Evolutionary conservation across 2,888 invertebrate genomes (phyloP).

Genomic region (Agapetus fuscipes): DNA sequence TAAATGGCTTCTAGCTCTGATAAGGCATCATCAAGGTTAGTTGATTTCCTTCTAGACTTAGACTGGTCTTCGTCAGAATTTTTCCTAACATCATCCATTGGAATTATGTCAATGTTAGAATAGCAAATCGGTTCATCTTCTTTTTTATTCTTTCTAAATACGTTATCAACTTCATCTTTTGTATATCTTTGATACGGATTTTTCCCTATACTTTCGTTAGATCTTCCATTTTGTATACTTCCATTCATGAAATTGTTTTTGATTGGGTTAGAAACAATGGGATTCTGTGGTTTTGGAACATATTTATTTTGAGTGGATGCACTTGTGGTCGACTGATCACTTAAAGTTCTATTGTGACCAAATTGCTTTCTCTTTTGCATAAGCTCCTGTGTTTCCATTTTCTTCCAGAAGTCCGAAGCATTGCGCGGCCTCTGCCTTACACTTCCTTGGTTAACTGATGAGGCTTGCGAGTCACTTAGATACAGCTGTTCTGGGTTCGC

Average conservation of each 20-base stretch:
- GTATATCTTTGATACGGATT: conserved; percentile 2
- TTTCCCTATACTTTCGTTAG: conserved; percentile 9
- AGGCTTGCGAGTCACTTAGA: conserved; percentile 40
- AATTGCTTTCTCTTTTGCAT: conserved; percentile 33
- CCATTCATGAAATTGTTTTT: too few relatives aligned
- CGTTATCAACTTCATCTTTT: conserved; percentile 24
- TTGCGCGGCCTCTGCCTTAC: conserved; percentile 36
- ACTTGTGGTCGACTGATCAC: conserved; percentile 31
- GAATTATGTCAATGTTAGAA: conserved; percentile 20
- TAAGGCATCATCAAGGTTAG: conserved; percentile 78
- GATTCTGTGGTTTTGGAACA: not conserved
- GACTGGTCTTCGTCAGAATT: conserved; percentile 41
- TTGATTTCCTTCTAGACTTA: conserved; percentile 54
- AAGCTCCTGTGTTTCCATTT: conserved; percentile 48
- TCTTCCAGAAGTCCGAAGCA: conserved; percentile 55
- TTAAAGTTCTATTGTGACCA: conserved; percentile 29
- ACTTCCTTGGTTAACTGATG: conserved; percentile 20
- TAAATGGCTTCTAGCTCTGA: conserved; percentile 87
- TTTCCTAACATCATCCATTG: conserved; percentile 25
- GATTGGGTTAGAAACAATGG: too few relatives aligned
- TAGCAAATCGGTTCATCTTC: conserved; percentile 19
- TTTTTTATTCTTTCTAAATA: conserved; percentile 6
- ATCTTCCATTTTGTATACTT: conserved; percentile 22
- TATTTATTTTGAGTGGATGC: conserved; percentile 1
- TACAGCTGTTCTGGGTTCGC: conserved; percentile 38